These are phyloP conservation scores for Oxycera nigricornis DNA, from an alignment of 2,888 invertebrate genomes.

Conservation along the genomic window DNA sequence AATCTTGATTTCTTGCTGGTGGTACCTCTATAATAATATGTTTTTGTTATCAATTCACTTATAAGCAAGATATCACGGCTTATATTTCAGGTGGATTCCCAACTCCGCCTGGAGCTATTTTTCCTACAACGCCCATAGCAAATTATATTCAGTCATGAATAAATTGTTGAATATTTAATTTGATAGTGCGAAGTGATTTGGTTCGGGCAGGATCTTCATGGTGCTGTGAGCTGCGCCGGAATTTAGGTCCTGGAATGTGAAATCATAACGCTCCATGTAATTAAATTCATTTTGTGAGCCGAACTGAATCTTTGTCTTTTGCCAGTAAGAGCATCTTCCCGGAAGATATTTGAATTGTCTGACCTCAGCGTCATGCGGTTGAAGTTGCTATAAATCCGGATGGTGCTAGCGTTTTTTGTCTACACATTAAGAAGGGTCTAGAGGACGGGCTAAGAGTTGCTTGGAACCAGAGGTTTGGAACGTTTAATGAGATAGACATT, in stretches of 20 bases:
- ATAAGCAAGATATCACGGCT: neutral
- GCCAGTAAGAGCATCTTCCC: neutral
- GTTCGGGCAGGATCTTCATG: no score
- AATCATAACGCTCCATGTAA: constrained; percentile 26
- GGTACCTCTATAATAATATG: no score
- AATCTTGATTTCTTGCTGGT: no score
- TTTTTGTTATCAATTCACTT: constrained; percentile 10
- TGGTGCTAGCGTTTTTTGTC: no score
- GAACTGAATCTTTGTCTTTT: neutral
- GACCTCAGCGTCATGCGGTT: neutral
- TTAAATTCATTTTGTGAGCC: constrained; percentile 13
- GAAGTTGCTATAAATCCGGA: constrained; percentile 7
- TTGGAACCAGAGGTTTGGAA: no score
- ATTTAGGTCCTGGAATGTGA: constrained; percentile 14
- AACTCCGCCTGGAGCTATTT: neutral
- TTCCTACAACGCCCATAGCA: constrained; percentile 28
- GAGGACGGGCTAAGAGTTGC: no score
- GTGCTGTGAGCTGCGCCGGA: neutral
- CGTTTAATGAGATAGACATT: no score
- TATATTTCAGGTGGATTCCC: neutral
- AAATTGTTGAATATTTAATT: constrained; percentile 43
- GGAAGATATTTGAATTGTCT: neutral
- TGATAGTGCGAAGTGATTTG: neutral
- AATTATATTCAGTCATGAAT: constrained; percentile 45
- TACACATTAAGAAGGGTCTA: no score